phyloP scores from a whole-genome alignment of 2,888 invertebrate species.

The Limnephilus rhombicus region DNA sequence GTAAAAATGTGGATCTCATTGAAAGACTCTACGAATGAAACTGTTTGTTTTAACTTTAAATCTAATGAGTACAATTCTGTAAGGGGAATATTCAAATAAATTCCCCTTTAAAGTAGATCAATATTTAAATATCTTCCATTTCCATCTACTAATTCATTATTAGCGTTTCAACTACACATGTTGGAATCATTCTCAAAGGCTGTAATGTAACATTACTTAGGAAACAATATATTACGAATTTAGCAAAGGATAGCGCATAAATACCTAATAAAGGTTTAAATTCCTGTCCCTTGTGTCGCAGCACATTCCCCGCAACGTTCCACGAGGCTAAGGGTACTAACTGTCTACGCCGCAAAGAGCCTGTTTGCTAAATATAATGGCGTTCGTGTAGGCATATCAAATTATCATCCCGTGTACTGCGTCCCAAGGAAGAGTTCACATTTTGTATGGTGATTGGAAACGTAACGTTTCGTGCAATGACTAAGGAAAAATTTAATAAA shows the following conservation, averaged over 20 bases:
- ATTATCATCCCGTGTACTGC: background rate
- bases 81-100: background rate
- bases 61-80: background rate
- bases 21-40: too few relatives aligned
- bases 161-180: background rate
- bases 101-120: background rate
- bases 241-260: background rate
- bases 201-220: background rate
- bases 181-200: background rate
- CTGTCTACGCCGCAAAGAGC: background rate
- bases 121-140: background rate
- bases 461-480: background rate
- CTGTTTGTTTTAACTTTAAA: too few relatives aligned
- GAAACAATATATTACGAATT: background rate
- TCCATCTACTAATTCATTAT: background rate
- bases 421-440: background rate
- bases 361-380: background rate
- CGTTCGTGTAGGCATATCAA: background rate
- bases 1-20: too few relatives aligned
- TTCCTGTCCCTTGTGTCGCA: background rate
- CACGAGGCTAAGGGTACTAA: background rate
- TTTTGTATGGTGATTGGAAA: background rate
- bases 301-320: background rate
- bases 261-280: constrained; percentile 1
- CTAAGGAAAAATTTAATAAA: too few relatives aligned